Base-by-base conservation (phyloP, 2,113 vertebrate genomes). In the Triplophysa rosa region DNA sequence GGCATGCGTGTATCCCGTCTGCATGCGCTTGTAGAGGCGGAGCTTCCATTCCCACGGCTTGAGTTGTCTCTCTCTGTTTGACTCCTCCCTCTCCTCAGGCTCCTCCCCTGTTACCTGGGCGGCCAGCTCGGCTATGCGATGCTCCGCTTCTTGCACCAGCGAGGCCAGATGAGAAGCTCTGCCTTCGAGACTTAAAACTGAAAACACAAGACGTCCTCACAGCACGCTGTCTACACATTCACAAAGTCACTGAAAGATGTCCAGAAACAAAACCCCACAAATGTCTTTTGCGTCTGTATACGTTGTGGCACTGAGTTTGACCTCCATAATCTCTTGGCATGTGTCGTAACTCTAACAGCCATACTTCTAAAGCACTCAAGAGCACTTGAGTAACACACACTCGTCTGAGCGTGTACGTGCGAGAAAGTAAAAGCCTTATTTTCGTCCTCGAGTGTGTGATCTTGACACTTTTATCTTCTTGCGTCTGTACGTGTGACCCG, bases 21-120 rank as follows among this genome's bases (percentile, higher is more conserved):
- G 95, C 96, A 97, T 97, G 84, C 95, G 95, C 73, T 94, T 90
- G 88, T 95, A 96, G 54, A 97, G 95, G 89, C 92, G 91, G 52
- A 93, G 95, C 29, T 94, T 90, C 96, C 96, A 96, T 81, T 96
- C 94, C 95, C 96, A 97, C 80, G 94, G 92, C 84, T 94, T 95
- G 8, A 97, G 94, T 85, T 96, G 95, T 79, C 94, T 92, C 86
- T 96, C 94, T 37, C 89, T 93, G 49, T 95, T 94, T 0, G 93
- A 93, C 71, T 87, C 92, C 85, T 95, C 94, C 6, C 83, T 82
- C 0, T 93, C 47, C 0, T 52, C 88, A n/a, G 94, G 92, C 0
- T 89, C 91, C 78, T 94, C 94, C 0, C 93, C 91, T 12, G 90
- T 90, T 67, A 95, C 94, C 86, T 95, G 94, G 0, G 93, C 91